Evolutionary conservation across 1,140 invertebrate genomes (phyloP).

Genomic region (Schlechtendalia chinensis): DNA sequence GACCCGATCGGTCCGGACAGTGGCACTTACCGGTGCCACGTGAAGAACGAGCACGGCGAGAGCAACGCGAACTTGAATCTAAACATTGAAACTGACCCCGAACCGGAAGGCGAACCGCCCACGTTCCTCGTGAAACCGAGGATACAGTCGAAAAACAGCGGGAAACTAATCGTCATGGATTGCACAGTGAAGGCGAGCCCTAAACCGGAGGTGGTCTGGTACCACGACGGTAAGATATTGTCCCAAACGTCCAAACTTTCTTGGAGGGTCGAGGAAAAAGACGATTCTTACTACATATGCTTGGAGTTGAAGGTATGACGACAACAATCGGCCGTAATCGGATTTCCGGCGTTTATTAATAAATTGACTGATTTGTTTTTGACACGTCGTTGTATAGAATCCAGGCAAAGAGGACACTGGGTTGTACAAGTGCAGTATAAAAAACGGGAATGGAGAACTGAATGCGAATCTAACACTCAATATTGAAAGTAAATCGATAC

Average conservation of each 20-base stretch:
- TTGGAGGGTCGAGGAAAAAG: constrained; percentile 74
- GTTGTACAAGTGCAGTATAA: constrained; percentile 96
- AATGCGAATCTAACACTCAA: constrained; percentile 96
- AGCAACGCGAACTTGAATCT: constrained; percentile 97
- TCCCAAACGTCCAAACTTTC: constrained; percentile 77
- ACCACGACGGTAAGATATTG: constrained; percentile 74
- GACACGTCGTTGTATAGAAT: constrained; percentile 61
- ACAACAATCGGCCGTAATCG: too few species aligned
- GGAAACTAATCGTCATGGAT: constrained; percentile 96
- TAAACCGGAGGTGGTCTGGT: constrained; percentile 93
- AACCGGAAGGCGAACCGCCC: constrained; percentile 89
- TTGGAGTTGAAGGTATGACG: constrained; percentile 76
- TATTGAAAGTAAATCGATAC: constrained; percentile 83
- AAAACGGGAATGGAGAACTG: constrained; percentile 91
- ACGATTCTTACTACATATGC: constrained; percentile 85
- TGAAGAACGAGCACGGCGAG: constrained; percentile 95
- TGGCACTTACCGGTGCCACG: constrained; percentile 95
- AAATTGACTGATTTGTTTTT: too few species aligned
- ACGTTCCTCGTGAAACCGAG: constrained; percentile 97
- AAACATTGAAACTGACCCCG: constrained; percentile 93
- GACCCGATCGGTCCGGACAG: constrained; percentile 92
- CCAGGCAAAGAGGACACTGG: constrained; percentile 93
- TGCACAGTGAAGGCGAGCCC: constrained; percentile 92
- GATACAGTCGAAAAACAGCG: constrained; percentile 90
- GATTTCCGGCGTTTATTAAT: too few species aligned